These are phyloP conservation scores for Mohoua ochrocephala DNA, from an alignment of 2,113 vertebrate species.

Conservation along the genomic window DNA sequence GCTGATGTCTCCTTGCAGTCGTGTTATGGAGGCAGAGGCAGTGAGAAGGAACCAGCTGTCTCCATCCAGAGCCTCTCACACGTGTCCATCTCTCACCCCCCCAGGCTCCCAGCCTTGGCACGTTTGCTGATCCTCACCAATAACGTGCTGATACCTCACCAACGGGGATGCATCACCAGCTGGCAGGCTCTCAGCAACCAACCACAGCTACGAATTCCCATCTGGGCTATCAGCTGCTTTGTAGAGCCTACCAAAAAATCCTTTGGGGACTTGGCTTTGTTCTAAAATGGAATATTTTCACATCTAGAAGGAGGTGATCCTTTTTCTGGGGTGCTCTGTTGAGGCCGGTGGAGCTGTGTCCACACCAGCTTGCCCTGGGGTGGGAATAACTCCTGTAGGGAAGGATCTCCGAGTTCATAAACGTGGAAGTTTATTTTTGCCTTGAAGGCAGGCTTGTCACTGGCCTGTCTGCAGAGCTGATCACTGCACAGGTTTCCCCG, in stretches of 20 bases:
- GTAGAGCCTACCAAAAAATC: background rate
- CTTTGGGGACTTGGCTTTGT: background rate
- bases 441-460: background rate
- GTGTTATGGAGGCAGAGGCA: background rate
- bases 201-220: background rate
- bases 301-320: background rate
- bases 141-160: background rate
- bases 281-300: background rate
- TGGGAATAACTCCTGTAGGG: background rate
- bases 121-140: background rate
- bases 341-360: background rate
- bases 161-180: background rate
- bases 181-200: conserved; percentile 11
- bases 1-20: background rate
- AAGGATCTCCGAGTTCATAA: background rate
- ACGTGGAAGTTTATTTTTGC: background rate
- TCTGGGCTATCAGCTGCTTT: conserved; percentile 14
- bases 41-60: background rate
- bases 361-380: background rate
- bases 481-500: background rate
- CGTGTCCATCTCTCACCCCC: background rate
- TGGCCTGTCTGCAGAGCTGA: background rate
- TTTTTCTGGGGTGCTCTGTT: background rate
- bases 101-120: background rate
- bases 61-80: background rate